A percentile compares a stretch with the other conserved stretches of the same genome.
Conservation (phyloP, 2,113 vertebrate genomes). For the Pteronura brasiliensis region DNA sequence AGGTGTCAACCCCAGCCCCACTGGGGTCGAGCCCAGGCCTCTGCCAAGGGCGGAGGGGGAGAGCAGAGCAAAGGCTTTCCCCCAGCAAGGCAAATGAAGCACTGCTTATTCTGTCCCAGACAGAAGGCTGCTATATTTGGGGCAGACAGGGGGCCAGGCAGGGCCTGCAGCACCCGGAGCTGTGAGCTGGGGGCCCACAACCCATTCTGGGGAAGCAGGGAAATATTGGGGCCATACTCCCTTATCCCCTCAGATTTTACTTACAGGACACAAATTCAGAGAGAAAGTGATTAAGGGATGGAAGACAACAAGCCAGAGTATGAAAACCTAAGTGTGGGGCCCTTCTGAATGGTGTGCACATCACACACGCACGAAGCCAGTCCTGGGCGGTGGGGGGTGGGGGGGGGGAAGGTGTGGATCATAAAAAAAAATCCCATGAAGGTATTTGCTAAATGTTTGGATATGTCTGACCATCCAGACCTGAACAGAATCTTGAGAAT, state of each 20-base stretch:
- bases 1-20: rapidly evolving
- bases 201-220: rapidly evolving
- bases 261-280: not conserved
- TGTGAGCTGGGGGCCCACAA: not conserved
- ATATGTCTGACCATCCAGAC: not conserved
- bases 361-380: not conserved
- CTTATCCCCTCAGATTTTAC: not conserved
- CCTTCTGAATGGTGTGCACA: too few species aligned
- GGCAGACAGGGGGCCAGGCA: not conserved
- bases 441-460: too few species aligned
- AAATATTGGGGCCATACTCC: rapidly evolving
- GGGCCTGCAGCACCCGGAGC: not conserved
- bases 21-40: too few species aligned
- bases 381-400: too few species aligned
- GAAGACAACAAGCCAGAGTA: not conserved
- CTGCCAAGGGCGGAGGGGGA: rapidly evolving
- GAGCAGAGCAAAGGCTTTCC: not conserved
- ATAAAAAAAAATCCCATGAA: not conserved
- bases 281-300: not conserved
- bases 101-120: not conserved
- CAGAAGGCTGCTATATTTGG: not conserved
- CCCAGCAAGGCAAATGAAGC: rapidly evolving
- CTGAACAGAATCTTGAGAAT: not conserved
- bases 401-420: rapidly evolving
- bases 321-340: rapidly evolving